Conservation (phyloP, 1,140 invertebrate genomes). For the Linepithema humile region DNA sequence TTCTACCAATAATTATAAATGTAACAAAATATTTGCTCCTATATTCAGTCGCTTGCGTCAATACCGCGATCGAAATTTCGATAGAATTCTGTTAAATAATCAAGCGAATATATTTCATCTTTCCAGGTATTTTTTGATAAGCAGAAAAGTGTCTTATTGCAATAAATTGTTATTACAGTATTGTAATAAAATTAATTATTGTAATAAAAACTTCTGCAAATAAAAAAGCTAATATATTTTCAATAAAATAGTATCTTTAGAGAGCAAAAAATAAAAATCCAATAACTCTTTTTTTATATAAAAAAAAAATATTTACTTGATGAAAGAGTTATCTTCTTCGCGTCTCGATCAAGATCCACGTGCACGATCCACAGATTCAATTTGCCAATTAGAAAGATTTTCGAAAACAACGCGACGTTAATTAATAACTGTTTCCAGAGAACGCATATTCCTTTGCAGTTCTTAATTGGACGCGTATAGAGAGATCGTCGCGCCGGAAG, state of each 20-base stretch:
- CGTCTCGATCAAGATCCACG: background rate
- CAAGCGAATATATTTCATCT: too few species aligned
- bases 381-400: background rate
- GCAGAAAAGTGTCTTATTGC: too few species aligned
- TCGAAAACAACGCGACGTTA: background rate
- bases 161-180: too few species aligned
- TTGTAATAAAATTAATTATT: too few species aligned
- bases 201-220: too few species aligned
- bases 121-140: too few species aligned
- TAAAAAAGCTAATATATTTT: too few species aligned
- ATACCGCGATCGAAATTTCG: background rate
- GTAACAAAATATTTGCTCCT: background rate
- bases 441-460: background rate
- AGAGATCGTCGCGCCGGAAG: too few species aligned
- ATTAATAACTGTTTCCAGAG: background rate
- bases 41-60: background rate
- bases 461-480: conserved; percentile 6
- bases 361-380: background rate
- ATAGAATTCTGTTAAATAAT: too few species aligned
- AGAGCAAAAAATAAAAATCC: too few species aligned
- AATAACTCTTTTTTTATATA: conserved; percentile 6
- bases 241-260: too few species aligned
- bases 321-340: background rate
- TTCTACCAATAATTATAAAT: background rate
- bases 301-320: conserved; percentile 6